Base-by-base conservation (phyloP, 2,797 vertebrate species). In the Odontamblyopus rebecca region DNA sequence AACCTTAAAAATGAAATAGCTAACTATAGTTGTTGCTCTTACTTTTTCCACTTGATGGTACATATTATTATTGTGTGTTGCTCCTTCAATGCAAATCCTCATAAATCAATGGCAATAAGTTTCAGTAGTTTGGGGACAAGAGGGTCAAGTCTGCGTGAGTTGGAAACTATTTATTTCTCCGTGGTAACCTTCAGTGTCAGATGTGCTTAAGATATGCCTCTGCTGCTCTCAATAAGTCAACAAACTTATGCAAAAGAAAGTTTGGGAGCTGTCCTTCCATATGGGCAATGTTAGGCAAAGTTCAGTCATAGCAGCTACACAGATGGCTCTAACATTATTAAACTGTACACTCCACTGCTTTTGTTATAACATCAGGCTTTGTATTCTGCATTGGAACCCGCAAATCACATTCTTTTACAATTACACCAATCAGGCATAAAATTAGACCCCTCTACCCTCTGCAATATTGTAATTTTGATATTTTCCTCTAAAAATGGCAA, bases 121-220 rank as follows among this genome's bases (percentile, higher is more conserved):
- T 68, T 32, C 29, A 57, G 48, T 13, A 6, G 12, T 12, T 48
- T 1, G 0, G 19, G 51, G 71, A 65, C 19, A 32, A 23, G 48
- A 9, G 9, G 71, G 70, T 68, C 53, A 74, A 32, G 15, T 53
- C 30, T 16, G 16, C 32, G 53, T 0, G 23, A n/a, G 11, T 51
- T 48, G 29, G 29, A 64, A 57, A 75, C 11, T 69, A 41, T 44
- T 4, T n/a, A 61, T 82, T 68, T 69, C 62, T n/a, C 56, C 66
- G 73, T 44, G 67, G 13, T 62, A 61, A 76, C 64, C 64, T 76
- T 68, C 72, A 18, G 7, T 12, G 15, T 44, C 67, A 57, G 76
- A 59, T n/a, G 29, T 2, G 23, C 32, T 0, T 7, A 68, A 62
- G 35, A 56, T 56, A 29, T 30, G 27, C 6, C n/a, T 44, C 26